Base-by-base conservation (phyloP, 2,888 invertebrate genomes). In the Hirtodrosophila confusa region DNA sequence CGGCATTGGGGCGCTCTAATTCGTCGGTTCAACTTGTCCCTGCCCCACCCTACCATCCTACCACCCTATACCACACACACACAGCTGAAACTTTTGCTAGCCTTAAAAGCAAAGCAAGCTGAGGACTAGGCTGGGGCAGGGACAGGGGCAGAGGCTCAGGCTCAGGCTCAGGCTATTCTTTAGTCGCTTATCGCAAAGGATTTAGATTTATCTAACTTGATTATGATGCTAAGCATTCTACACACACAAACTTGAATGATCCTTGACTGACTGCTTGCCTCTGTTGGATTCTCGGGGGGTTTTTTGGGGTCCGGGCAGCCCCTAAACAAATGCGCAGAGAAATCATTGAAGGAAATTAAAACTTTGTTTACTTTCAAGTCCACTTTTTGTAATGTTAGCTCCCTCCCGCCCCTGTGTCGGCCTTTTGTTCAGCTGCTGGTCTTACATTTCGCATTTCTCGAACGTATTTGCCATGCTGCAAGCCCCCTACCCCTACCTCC, bases 121-220 rank as follows among this genome's bases (percentile, higher is more conserved):
- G 45, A 11, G 11, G 36, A 17, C 35, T 51, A 66, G 55, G 49
- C 54, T 40, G 40, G 44, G 12, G 31, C 54, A 17, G 27, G 27
- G 6, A 4, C 4, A 39, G 23, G 47, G 44, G 44, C 57, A 45
- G 40, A 54, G 31, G 37, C 60, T 49, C 62, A 61, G 67, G 51
- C 48, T 27, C 33, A 9, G 35, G 41, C 31, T 27, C 45, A 43
- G 76, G 71, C 74, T 64, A 80, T 82, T 84, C 82, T 74, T 80
- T 76, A 74, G 78, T 57, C 78, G 78, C 74, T 83, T 83, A 85
- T 85, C 86, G 83, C 83, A 83, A 83, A 83, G 86, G 83, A 83
- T 83, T 83, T 83, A 83, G 86, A 83, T 83, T 83, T 82, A 83
- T 83, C 83, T 85, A 75, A 83, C 85, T 83, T 83, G 86, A 85